A percentile compares a stretch with the other conserved stretches of the same genome.
These are phyloP conservation scores for Enoplosus armatus DNA, from an alignment of 2,797 vertebrate species.

Conservation along the genomic window DNA sequence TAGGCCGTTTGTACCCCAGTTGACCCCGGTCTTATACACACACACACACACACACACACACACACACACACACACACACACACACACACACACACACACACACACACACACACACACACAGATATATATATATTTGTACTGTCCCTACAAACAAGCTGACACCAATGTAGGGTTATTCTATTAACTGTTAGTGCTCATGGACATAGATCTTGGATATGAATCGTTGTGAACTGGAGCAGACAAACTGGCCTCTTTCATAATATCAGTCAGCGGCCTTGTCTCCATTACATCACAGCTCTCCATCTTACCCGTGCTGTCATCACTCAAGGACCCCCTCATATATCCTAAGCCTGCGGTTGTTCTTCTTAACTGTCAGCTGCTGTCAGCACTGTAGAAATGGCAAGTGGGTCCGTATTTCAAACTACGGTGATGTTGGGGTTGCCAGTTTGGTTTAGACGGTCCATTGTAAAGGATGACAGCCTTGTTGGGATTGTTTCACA, in stretches of 20 bases:
- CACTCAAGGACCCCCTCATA: constrained; percentile 78
- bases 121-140: neutral
- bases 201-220: constrained; percentile 71
- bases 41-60: neutral
- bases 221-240: constrained; percentile 66
- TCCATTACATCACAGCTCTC: constrained; percentile 75
- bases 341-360: constrained; percentile 74
- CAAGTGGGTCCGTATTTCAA: constrained; percentile 76
- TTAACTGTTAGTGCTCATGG: constrained; percentile 35
- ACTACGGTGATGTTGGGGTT: constrained; percentile 51
- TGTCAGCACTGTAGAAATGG: constrained; percentile 73
- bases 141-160: constrained; percentile 38
- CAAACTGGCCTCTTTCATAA: constrained; percentile 56
- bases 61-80: constrained; percentile 7
- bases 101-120: neutral
- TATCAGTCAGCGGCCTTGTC: constrained; percentile 71
- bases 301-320: constrained; percentile 74
- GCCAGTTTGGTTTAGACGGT: constrained; percentile 66
- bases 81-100: constrained; percentile 1
- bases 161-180: constrained; percentile 48
- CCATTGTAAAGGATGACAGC: constrained; percentile 73
- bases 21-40: constrained; percentile 17
- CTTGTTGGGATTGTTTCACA: constrained; percentile 60
- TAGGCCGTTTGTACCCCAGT: constrained; percentile 19
- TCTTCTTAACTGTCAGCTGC: constrained; percentile 81